Evolutionary conservation across 1,140 invertebrate species (phyloP).

Genomic region (Eriocheir sinensis): DNA sequence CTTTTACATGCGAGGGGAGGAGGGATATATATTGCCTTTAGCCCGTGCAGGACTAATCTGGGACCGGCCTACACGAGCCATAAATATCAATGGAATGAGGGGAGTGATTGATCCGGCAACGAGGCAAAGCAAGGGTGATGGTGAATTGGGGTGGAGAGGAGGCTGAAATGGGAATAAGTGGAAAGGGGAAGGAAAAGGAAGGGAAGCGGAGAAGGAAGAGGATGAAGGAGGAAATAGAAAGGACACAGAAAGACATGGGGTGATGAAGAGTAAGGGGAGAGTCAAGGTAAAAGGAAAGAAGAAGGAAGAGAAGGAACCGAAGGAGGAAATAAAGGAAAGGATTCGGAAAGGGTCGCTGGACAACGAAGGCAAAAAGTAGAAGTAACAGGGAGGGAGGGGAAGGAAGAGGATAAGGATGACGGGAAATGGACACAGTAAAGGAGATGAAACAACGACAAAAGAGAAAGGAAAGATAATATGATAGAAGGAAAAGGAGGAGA

Average conservation of each 20-base stretch:
- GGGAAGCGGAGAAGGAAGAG: not conserved
- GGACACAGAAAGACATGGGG: no score
- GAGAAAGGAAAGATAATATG: no score
- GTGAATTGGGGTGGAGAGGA: not conserved
- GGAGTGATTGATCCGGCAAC: not conserved
- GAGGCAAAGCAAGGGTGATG: not conserved
- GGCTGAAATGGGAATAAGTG: no score
- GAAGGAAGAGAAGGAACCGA: not conserved
- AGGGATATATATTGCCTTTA: conserved; percentile 15
- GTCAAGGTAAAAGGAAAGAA: no score
- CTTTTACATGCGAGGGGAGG: not conserved
- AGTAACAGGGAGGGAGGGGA: no score
- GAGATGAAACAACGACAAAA: no score
- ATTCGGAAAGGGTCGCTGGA: no score
- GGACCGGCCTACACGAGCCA: not conserved
- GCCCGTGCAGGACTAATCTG: not conserved
- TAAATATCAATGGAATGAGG: not conserved
- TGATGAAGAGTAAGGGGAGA: no score
- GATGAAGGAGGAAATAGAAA: not conserved
- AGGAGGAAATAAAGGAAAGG: not conserved
- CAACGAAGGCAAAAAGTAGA: no score
- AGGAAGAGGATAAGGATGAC: not conserved
- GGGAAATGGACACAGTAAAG: no score
- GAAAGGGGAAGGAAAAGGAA: not conserved
- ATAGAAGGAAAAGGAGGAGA: not conserved